Evolutionary conservation across 37 sponge, comb jelly and placozoan species (phyloP).

Genomic region (Haliclona indistincta): DNA sequence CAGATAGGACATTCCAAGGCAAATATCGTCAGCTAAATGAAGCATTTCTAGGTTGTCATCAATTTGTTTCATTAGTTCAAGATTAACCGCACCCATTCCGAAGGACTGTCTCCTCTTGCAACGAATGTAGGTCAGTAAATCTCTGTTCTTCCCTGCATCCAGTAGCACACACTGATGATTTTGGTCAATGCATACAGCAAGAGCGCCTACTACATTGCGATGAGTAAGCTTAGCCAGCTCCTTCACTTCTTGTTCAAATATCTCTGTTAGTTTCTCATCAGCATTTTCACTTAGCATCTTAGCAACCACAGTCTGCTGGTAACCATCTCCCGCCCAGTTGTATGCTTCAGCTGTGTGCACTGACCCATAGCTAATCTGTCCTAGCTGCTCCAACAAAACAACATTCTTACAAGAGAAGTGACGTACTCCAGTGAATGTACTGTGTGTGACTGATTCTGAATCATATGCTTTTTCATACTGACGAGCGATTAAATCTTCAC

Average conservation of each 20-base stretch:
- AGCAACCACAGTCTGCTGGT: conserved; percentile 46
- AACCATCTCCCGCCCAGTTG: not conserved
- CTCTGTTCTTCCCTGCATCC: conserved; percentile 53
- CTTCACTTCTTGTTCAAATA: conserved; percentile 45
- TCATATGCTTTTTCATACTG: no score
- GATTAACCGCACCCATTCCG: not conserved
- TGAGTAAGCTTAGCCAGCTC: conserved; percentile 52
- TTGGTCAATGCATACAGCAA: conserved; percentile 53
- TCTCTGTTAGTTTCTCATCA: not conserved
- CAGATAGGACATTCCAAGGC: conserved; percentile 71
- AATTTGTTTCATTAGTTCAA: not conserved
- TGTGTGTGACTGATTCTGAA: no score
- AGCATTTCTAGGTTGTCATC: conserved; percentile 25
- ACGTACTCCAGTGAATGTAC: conserved; percentile 24
- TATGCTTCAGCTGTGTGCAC: conserved; percentile 66
- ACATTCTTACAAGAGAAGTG: conserved; percentile 52
- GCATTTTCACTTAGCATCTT: conserved; percentile 45
- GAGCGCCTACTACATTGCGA: conserved; percentile 59
- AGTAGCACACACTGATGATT: conserved; percentile 61
- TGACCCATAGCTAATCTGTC: conserved; percentile 65
- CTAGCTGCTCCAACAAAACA: conserved; percentile 56
- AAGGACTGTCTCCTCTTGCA: conserved; percentile 13
- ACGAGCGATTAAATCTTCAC: no score
- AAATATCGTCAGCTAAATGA: conserved; percentile 57
- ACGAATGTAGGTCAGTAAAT: conserved; percentile 51